Conservation (phyloP, 2,113 vertebrate species). For the Excalfactoria chinensis region DNA sequence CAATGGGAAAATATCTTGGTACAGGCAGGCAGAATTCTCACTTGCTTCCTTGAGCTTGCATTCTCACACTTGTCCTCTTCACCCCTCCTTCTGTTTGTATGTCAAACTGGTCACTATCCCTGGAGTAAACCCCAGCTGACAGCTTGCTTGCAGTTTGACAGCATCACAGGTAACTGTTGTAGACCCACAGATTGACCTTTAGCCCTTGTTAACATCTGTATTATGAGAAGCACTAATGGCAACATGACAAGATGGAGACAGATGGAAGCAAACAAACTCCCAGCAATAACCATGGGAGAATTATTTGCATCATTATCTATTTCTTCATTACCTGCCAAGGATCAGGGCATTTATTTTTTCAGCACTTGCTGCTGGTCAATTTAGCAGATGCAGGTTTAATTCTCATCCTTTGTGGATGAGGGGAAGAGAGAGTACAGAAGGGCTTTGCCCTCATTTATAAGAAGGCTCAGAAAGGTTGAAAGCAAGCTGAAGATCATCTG, state of each 20-base stretch:
- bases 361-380: slow-evolving; percentile 23
- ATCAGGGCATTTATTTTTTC: slow-evolving; percentile 37
- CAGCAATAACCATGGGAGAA: not conserved
- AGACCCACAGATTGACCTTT: not conserved
- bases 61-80: not conserved
- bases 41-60: not conserved
- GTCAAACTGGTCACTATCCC: slow-evolving; percentile 8
- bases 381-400: slow-evolving; percentile 5
- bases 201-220: slow-evolving; percentile 62
- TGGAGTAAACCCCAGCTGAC: slow-evolving; percentile 14
- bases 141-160: not conserved
- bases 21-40: not conserved
- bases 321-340: slow-evolving; percentile 51
- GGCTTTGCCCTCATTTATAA: not conserved
- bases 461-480: not conserved
- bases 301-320: slow-evolving; percentile 60
- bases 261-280: slow-evolving; percentile 40
- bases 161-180: not conserved
- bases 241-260: slow-evolving; percentile 56
- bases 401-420: not conserved
- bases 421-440: not conserved
- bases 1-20: not conserved
- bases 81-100: not conserved
- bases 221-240: slow-evolving; percentile 48
- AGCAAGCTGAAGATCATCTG: not conserved